These are phyloP conservation scores for Harpalus rufipes DNA, from an alignment of 2,888 invertebrate species.

Conservation along the genomic window DNA sequence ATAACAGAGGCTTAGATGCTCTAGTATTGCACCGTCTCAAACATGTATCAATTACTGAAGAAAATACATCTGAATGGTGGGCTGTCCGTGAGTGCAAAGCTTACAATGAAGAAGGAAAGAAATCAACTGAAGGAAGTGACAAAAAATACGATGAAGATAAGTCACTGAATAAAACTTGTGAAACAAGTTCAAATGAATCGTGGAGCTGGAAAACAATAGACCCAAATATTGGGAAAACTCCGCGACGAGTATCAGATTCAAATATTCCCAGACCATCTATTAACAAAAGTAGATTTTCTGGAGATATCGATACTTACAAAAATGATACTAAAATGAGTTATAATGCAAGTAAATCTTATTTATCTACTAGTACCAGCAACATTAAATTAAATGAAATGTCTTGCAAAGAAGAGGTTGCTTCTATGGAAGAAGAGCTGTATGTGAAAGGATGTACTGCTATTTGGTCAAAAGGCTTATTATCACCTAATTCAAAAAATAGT, in stretches of 20 bases:
- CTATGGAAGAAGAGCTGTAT: constrained; percentile 92
- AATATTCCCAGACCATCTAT: constrained; percentile 70
- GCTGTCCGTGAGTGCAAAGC: constrained; percentile 77
- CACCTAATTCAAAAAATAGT: constrained; percentile 78
- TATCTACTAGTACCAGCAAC: constrained; percentile 71
- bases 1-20: constrained; percentile 77
- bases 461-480: constrained; percentile 85
- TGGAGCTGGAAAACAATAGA: constrained; percentile 72
- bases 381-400: constrained; percentile 65
- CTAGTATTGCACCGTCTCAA: constrained; percentile 85
- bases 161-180: constrained; percentile 46
- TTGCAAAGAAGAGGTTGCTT: constrained; percentile 75
- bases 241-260: constrained; percentile 73
- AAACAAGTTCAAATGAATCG: constrained; percentile 71
- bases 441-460: constrained; percentile 90
- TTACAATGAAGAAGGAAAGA: constrained; percentile 35
- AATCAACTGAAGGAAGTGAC: constrained; percentile 47
- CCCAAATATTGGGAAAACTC: constrained; percentile 70
- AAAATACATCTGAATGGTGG: constrained; percentile 79
- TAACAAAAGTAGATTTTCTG: constrained; percentile 62
- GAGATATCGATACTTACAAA: constrained; percentile 61
- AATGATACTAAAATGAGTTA: constrained; percentile 61
- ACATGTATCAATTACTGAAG: constrained; percentile 87
- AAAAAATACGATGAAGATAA: constrained; percentile 70
- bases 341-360: constrained; percentile 61